Conservation (phyloP, 37 sponge, comb jelly and placozoan species). For the Diacarnus erythraeanus region DNA sequence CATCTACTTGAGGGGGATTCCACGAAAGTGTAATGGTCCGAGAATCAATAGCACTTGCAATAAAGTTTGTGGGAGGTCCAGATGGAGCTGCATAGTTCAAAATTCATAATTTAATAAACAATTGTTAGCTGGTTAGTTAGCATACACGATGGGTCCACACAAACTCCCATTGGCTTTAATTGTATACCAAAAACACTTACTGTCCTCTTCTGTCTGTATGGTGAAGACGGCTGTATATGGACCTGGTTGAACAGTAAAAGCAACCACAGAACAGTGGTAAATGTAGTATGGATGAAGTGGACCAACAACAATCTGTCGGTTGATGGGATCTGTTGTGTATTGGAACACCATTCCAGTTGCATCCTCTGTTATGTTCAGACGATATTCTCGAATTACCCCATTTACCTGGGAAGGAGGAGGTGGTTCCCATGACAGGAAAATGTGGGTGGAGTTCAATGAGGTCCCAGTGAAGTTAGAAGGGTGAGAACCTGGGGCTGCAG, state of each 20-base stretch:
- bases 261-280: slow-evolving; percentile 28
- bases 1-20: slow-evolving; percentile 15
- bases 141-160: too few species aligned
- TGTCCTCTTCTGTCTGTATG: slow-evolving; percentile 22
- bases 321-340: neutral
- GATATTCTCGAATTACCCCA: slow-evolving; percentile 41
- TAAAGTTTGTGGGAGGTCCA: slow-evolving; percentile 21
- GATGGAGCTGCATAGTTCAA: slow-evolving; percentile 2
- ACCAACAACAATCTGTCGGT: slow-evolving; percentile 26
- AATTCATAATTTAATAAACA: too few species aligned
- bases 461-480: slow-evolving; percentile 28
- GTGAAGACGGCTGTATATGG: slow-evolving; percentile 31
- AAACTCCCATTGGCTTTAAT: too few species aligned
- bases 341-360: slow-evolving; percentile 8
- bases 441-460: slow-evolving; percentile 36
- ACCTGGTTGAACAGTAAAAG: slow-evolving; percentile 36
- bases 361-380: slow-evolving; percentile 30
- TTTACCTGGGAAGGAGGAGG: slow-evolving; percentile 29
- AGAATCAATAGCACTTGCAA: neutral
- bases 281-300: slow-evolving; percentile 40
- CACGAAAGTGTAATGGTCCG: slow-evolving; percentile 16
- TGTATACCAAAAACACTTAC: too few species aligned
- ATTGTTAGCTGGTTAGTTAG: too few species aligned
- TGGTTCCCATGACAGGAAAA: slow-evolving; percentile 40
- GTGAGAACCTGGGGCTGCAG: slow-evolving; percentile 4